phyloP scores from a whole-genome alignment of 92 coral and sea anemone species.

The Parazoanthus atlanticus region DNA sequence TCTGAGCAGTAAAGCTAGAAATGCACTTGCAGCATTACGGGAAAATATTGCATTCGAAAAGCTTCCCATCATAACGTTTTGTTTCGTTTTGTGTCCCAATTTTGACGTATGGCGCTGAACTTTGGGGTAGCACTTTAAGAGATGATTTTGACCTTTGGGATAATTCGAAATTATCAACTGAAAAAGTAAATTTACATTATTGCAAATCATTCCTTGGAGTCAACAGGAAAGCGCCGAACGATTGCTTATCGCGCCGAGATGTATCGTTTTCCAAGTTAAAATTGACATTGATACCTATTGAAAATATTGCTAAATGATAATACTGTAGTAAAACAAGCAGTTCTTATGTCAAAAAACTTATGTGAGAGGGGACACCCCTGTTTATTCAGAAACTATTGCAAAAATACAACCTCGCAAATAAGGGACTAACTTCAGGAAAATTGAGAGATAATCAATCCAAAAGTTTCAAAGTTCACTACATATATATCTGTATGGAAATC shows the following conservation, averaged over 20 bases:
- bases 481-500: no score
- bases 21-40: background rate
- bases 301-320: no score
- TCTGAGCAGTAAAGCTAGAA: no score
- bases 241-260: background rate
- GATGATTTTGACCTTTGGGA: constrained; percentile 43
- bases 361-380: no score
- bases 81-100: constrained; percentile 36
- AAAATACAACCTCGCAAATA: no score
- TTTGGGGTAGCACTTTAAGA: constrained; percentile 40
- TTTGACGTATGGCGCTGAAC: constrained; percentile 40
- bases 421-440: no score
- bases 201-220: no score
- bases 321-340: no score
- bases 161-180: constrained; percentile 19
- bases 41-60: background rate
- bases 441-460: no score
- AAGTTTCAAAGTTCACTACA: no score
- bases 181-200: background rate
- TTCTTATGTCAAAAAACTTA: no score
- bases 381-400: no score
- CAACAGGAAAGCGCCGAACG: background rate
- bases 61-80: constrained; percentile 5
- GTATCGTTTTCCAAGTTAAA: constrained; percentile 5
- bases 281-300: background rate